Evolutionary conservation across 2,113 vertebrate genomes (phyloP).

Genomic region (Phoenicopterus ruber): DNA sequence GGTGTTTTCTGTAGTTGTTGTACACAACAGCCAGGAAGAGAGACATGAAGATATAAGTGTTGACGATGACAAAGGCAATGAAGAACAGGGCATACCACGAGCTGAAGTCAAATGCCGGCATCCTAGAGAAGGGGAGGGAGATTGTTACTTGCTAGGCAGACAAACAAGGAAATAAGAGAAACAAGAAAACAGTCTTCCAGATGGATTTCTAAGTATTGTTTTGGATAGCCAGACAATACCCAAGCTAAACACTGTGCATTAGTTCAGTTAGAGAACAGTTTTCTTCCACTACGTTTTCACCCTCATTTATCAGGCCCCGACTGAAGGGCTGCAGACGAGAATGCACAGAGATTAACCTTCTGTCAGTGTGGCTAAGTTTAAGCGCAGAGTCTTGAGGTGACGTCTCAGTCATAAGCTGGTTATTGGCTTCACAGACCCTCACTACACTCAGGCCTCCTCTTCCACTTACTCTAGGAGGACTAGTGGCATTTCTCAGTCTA

Average conservation of each 20-base stretch:
- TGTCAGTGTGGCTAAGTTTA: not conserved
- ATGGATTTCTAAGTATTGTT: not conserved
- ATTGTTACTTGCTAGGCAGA: not conserved
- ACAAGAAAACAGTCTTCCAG: not conserved
- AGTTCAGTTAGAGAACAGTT: not conserved
- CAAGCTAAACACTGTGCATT: not conserved
- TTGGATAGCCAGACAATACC: not conserved
- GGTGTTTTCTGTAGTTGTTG: conserved; percentile 94
- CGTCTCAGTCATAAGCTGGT: not conserved
- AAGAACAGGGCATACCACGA: conserved; percentile 87
- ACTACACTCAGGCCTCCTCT: not conserved
- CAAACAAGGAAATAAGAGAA: not conserved
- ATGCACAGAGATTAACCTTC: not conserved
- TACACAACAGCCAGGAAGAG: conserved; percentile 94
- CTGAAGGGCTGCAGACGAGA: not conserved
- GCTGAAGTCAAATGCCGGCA: conserved; percentile 89
- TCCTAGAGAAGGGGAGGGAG: conserved; percentile 74
- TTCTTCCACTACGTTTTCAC: not conserved
- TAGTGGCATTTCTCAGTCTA: not conserved
- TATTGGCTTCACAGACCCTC: not conserved
- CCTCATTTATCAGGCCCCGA: not conserved
- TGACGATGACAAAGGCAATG: conserved; percentile 87
- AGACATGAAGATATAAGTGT: conserved; percentile 96
- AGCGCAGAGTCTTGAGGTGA: not conserved
- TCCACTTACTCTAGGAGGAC: not conserved